These are phyloP conservation scores for Drosophila varians DNA, from an alignment of 1,140 invertebrate species.

Conservation along the genomic window DNA sequence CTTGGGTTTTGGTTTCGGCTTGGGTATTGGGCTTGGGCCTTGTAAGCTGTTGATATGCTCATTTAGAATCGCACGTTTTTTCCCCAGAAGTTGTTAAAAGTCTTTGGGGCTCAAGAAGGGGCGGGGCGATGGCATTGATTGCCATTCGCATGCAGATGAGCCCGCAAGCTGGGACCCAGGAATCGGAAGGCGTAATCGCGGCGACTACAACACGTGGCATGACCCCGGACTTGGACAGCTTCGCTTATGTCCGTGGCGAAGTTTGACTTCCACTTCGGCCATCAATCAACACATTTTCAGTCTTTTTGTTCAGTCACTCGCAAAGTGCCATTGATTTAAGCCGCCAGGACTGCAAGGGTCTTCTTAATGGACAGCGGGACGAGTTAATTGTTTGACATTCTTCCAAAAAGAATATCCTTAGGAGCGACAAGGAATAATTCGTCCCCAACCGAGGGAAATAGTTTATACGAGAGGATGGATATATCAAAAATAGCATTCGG, in stretches of 20 bases:
- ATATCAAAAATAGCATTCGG: no score
- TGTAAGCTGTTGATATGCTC: conserved; percentile 81
- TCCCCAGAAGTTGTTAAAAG: conserved; percentile 78
- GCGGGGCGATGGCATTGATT: conserved; percentile 65
- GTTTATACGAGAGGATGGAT: no score
- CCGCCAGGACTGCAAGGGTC: conserved; percentile 25
- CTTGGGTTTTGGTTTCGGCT: conserved; percentile 30
- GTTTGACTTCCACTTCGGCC: conserved; percentile 55
- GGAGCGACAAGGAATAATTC: no score
- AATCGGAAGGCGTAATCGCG: not conserved
- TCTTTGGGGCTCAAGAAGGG: conserved; percentile 19
- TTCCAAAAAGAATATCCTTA: conserved; percentile 8
- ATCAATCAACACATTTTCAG: conserved; percentile 83
- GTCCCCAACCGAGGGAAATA: no score
- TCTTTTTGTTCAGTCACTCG: conserved; percentile 48
- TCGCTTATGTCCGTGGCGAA: conserved; percentile 18
- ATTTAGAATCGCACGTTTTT: conserved; percentile 82
- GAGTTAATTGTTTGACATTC: conserved; percentile 75
- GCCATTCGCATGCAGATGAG: conserved; percentile 77
- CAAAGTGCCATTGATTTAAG: conserved; percentile 64
- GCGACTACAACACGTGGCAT: conserved; percentile 40
- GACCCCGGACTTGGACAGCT: conserved; percentile 53
- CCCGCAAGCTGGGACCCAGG: not conserved
- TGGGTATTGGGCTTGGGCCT: conserved; percentile 22
- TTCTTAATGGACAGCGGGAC: conserved; percentile 67